These are phyloP conservation scores for Nephrotoma appendiculata DNA, from an alignment of 2,888 invertebrate species.

Conservation along the genomic window DNA sequence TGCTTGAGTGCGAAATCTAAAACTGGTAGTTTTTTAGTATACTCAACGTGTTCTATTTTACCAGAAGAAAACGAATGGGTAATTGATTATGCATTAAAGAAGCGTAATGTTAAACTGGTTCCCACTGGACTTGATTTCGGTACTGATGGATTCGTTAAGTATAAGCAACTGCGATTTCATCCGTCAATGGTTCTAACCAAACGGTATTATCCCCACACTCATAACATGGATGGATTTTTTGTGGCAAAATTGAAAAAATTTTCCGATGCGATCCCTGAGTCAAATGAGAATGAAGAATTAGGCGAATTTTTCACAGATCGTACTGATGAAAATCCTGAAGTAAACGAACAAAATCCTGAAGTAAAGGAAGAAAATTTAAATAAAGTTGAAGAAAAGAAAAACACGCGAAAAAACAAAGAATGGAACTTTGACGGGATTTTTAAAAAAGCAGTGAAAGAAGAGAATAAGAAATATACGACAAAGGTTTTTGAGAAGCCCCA, in stretches of 20 bases:
- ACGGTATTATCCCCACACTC: constrained; percentile 93
- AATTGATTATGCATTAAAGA: constrained; percentile 85
- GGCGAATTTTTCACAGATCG: constrained; percentile 27
- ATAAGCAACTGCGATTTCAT: constrained; percentile 73
- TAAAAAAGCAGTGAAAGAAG: neutral
- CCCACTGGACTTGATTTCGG: constrained; percentile 92
- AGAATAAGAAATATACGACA: neutral
- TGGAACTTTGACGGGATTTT: neutral
- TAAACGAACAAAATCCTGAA: neutral
- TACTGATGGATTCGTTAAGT: constrained; percentile 84
- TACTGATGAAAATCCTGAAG: constrained; percentile 16
- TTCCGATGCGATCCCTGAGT: constrained; percentile 55
- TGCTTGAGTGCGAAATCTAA: constrained; percentile 82
- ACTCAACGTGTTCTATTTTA: constrained; percentile 95
- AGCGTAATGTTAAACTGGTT: constrained; percentile 85
- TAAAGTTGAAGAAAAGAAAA: neutral
- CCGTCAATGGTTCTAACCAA: constrained; percentile 75
- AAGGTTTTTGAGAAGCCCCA: neutral
- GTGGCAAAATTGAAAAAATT: constrained; percentile 97
- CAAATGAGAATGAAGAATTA: constrained; percentile 26
- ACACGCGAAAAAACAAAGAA: neutral
- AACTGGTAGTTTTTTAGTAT: constrained; percentile 90
- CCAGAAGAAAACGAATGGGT: constrained; percentile 99
- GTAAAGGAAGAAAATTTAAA: neutral
- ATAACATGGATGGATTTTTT: constrained; percentile 99